phyloP scores from a whole-genome alignment of 2,113 vertebrate species.

The Haliaeetus leucogaster region DNA sequence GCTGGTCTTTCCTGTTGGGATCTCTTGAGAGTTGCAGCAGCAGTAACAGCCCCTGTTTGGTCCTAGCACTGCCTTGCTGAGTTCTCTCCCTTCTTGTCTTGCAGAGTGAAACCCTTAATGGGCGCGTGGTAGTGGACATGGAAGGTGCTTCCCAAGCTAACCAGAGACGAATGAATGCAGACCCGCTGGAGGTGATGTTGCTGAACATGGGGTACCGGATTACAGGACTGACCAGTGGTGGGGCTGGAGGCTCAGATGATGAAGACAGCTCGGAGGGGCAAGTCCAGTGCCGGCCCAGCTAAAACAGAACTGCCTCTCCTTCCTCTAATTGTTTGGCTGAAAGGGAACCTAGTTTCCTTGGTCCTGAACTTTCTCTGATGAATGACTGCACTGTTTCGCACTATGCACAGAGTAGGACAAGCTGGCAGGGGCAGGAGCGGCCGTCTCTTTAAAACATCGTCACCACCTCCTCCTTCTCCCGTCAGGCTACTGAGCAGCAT shows the following conservation, averaged over 20 bases:
- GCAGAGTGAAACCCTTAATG: slow-evolving; percentile 88
- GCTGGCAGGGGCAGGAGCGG: slow-evolving; percentile 58
- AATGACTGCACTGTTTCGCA: slow-evolving; percentile 66
- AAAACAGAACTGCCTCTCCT: slow-evolving; percentile 71
- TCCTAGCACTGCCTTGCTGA: background rate
- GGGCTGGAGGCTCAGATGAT: slow-evolving; percentile 88
- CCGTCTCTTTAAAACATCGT: slow-evolving; percentile 40
- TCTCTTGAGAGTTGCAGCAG: background rate
- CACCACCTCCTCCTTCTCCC: slow-evolving; percentile 40
- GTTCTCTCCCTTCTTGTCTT: background rate
- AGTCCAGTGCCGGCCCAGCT: slow-evolving; percentile 97
- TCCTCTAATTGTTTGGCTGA: slow-evolving; percentile 62
- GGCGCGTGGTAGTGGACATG: slow-evolving; percentile 95
- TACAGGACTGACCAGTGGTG: slow-evolving; percentile 89
- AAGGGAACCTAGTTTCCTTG: slow-evolving; percentile 70
- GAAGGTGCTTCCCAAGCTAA: slow-evolving; percentile 95
- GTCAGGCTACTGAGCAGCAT: slow-evolving; percentile 62
- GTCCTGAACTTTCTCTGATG: slow-evolving; percentile 68
- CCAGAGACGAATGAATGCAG: slow-evolving; percentile 95
- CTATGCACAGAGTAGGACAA: slow-evolving; percentile 70
- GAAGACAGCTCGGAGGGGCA: slow-evolving; percentile 95
- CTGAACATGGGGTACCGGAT: slow-evolving; percentile 99
- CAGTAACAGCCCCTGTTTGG: background rate
- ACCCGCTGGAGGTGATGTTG: slow-evolving; percentile 96
- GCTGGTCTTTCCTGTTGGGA: fast-evolving